Evolutionary conservation across 1,140 invertebrate genomes (phyloP).

Genomic region (Galendromus occidentalis): DNA sequence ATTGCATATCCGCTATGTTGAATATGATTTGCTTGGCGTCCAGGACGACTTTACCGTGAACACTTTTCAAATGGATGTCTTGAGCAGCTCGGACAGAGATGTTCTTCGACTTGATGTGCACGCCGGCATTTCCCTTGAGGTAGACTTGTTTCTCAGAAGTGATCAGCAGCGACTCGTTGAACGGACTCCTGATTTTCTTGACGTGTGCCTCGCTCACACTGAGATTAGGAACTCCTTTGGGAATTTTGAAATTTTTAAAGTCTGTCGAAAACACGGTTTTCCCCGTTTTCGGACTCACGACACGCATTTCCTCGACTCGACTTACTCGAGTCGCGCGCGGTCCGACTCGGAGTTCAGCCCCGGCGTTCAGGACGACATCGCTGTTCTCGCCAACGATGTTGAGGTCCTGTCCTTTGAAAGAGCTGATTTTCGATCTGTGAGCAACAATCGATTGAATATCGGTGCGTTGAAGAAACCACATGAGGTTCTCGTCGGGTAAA

Average conservation of each 20-base stretch:
- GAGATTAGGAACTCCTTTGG: constrained; percentile 42
- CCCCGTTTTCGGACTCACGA: constrained; percentile 41
- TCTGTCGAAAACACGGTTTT: constrained; percentile 49
- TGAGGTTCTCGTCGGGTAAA: constrained; percentile 45
- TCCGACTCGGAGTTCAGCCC: constrained; percentile 25
- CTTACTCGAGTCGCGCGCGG: constrained; percentile 43
- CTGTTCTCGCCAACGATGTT: constrained; percentile 32
- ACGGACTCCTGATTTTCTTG: constrained; percentile 46
- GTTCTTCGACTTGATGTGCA: constrained; percentile 37
- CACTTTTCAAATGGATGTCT: constrained; percentile 51
- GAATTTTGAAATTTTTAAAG: constrained; percentile 46
- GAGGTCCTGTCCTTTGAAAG: constrained; percentile 49
- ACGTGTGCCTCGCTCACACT: constrained; percentile 45
- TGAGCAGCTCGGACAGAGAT: constrained; percentile 49
- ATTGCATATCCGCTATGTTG: constrained; percentile 36
- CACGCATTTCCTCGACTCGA: constrained; percentile 42
- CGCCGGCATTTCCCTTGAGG: constrained; percentile 30
- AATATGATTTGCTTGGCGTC: constrained; percentile 27
- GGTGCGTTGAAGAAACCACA: constrained; percentile 58
- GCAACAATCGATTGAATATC: constrained; percentile 45
- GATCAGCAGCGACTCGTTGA: constrained; percentile 43
- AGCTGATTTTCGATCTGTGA: constrained; percentile 38
- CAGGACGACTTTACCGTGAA: constrained; percentile 51
- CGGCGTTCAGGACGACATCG: constrained; percentile 17
- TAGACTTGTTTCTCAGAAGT: constrained; percentile 33